Evolutionary conservation across 2,888 invertebrate genomes (phyloP).

Genomic region (Caenorhabditis sp.): DNA sequence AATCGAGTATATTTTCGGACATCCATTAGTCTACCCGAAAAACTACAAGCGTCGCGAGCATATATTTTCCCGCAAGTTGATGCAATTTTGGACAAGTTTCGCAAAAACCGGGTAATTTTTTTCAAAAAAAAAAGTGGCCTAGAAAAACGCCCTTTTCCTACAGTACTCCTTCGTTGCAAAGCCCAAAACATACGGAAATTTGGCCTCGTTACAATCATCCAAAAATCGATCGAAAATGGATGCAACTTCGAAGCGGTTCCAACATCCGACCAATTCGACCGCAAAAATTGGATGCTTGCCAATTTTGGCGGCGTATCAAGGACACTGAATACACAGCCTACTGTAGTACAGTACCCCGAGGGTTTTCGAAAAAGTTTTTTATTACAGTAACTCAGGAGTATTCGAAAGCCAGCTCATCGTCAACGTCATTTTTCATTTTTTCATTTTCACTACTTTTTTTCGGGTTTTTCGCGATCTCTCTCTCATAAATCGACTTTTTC

Average conservation of each 20-base stretch:
- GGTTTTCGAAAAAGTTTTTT: neutral
- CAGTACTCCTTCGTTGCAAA: slow-evolving; percentile 49
- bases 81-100: slow-evolving; percentile 67
- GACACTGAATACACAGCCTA: slow-evolving; percentile 68
- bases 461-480: neutral
- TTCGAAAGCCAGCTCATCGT: slow-evolving; percentile 8
- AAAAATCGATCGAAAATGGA: slow-evolving; percentile 48
- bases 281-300: slow-evolving; percentile 57
- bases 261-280: slow-evolving; percentile 58
- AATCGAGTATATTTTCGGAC: slow-evolving; percentile 95
- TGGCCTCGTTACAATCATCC: slow-evolving; percentile 65
- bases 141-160: no score
- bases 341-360: slow-evolving; percentile 40
- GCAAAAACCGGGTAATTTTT: slow-evolving; percentile 59
- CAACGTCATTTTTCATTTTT: neutral
- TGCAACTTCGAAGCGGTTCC: slow-evolving; percentile 63
- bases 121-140: no score
- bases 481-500: slow-evolving; percentile 4
- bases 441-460: neutral
- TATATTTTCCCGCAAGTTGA: slow-evolving; percentile 62
- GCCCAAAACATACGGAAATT: slow-evolving; percentile 38
- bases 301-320: slow-evolving; percentile 62
- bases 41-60: slow-evolving; percentile 44
- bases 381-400: slow-evolving; percentile 42
- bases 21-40: slow-evolving; percentile 75